Percentiles rank a stretch among this genome's conserved stretches.
Evolutionary conservation across 2,888 invertebrate genomes (phyloP).

Genomic region (Thecophora atra): DNA sequence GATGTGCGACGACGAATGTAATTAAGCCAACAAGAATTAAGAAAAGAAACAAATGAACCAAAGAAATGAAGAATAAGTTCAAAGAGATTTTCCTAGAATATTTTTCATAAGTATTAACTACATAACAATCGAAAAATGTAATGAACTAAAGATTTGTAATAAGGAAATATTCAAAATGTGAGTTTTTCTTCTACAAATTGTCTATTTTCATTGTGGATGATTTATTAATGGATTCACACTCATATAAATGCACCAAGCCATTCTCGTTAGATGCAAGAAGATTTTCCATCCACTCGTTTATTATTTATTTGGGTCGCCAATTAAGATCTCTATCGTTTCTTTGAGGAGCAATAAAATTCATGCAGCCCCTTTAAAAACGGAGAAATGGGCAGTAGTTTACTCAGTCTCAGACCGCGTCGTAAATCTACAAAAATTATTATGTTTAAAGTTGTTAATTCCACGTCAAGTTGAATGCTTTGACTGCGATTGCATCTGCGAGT

Average conservation of each 20-base stretch:
- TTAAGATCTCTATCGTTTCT: constrained; percentile 59
- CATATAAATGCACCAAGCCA: too few relatives aligned
- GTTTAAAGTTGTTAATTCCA: constrained; percentile 39
- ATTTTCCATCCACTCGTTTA: constrained; percentile 4
- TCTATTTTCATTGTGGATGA: too few relatives aligned
- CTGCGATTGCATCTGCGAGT: constrained; percentile 35
- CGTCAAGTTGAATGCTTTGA: neutral
- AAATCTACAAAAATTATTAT: constrained; percentile 40
- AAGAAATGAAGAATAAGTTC: too few relatives aligned
- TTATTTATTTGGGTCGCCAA: constrained; percentile 62
- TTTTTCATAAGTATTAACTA: too few relatives aligned
- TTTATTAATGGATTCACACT: too few relatives aligned
- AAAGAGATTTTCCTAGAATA: too few relatives aligned
- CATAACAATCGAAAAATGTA: too few relatives aligned
- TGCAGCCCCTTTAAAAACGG: neutral
- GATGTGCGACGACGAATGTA: neutral
- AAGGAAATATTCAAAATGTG: too few relatives aligned
- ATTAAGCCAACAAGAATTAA: neutral
- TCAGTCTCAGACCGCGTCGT: constrained; percentile 11
- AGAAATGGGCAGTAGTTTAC: neutral
- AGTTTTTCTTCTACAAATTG: too few relatives aligned
- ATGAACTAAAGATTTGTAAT: too few relatives aligned
- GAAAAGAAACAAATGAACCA: too few relatives aligned
- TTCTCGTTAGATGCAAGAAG: too few relatives aligned
- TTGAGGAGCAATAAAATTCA: constrained; percentile 57